Base-by-base conservation (phyloP, 92 coral and sea anemone genomes). In the Zoanthus solanderi region DNA sequence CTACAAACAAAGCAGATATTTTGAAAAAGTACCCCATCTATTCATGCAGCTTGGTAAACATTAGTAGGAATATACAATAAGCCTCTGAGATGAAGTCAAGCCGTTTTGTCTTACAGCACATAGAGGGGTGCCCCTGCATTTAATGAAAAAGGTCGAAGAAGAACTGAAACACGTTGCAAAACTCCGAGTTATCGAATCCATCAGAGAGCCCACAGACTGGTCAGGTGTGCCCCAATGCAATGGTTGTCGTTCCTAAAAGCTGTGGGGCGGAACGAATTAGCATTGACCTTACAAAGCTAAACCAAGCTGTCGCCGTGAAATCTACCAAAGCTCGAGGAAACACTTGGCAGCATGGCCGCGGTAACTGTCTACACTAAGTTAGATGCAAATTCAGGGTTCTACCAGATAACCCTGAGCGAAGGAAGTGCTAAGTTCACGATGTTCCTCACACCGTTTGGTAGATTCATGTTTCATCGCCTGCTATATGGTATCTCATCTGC, bases 311-410 rank as follows among this genome's bases (percentile, higher is more conserved):
- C 67, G 81, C 13, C 79, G 89, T 46, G 80, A 89, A 83, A 66
- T 78, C 83, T 86, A 90, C 90, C 92, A 42, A 89, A 90, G 13
- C 90, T 89, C 31, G 94, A 89, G 65, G 88, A 76, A 45, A 92
- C 94, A 48, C 88, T 92, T 52, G 92, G 92, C 16, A 90, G 83
- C 73, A 80, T 84, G 6, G 91, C 89, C 17, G 91, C 54, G 79
- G 92, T 89, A 13, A 37, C 87, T 7, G n/a, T 58, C 18, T 58
- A 58, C 17, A 11, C 18, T 14, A 58, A 58, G n/a, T 58, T 58
- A 58, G 86, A 50, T 71, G 56, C 84, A 8, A 67, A 85, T 60
- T 58, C 65, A 58, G 65, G 65, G 17, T 58, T 58, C 65, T 14
- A 50, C 56, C 56, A 50, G 12, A 50, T 50, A 50, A 7, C 9